Conservation (phyloP, 2,113 vertebrate genomes). For the Alligator mississippiensis region DNA sequence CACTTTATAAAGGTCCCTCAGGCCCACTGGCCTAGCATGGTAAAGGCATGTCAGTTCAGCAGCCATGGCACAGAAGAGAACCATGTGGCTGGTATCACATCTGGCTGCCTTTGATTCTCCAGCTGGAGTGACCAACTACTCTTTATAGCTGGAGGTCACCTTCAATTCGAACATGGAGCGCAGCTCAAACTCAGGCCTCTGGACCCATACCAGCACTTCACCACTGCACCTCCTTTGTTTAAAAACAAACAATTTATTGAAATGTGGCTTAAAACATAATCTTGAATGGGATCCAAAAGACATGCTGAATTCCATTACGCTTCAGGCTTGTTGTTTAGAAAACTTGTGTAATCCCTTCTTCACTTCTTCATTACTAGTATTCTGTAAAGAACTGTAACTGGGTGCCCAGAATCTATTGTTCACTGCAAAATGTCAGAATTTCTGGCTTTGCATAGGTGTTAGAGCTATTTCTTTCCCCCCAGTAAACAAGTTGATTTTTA, state of each 20-base stretch:
- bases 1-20: neutral
- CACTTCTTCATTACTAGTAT: neutral
- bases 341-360: neutral
- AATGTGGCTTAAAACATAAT: neutral
- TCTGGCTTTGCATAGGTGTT: neutral
- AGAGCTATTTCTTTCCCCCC: neutral
- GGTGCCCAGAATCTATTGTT: neutral
- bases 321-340: neutral
- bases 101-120: neutral
- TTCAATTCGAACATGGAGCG: neutral
- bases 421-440: neutral
- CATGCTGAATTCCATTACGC: neutral
- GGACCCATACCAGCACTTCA: neutral
- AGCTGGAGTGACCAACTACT: rapidly evolving
- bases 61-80: neutral
- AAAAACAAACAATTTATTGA: neutral
- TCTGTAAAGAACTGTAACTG: neutral
- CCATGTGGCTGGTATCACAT: rapidly evolving
- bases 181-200: neutral
- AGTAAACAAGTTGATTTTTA: neutral
- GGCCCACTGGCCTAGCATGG: neutral
- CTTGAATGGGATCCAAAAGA: neutral
- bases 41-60: neutral
- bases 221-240: neutral
- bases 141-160: neutral